phyloP scores from a whole-genome alignment of 1,140 invertebrate species.

The Eufriesea mexicana region DNA sequence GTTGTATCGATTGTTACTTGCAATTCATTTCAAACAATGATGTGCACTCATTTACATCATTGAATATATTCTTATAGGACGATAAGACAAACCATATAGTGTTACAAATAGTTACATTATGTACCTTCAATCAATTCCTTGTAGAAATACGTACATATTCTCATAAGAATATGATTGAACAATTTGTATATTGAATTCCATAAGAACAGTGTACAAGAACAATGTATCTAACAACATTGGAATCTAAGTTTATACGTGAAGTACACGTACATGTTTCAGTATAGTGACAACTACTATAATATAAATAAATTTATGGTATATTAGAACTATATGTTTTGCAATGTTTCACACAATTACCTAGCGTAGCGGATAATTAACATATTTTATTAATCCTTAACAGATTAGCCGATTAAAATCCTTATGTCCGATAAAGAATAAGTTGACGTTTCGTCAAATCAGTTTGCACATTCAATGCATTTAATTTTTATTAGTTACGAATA shows the following conservation, averaged over 20 bases:
- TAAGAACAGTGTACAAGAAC: slow-evolving; percentile 3
- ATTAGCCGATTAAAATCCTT: no score
- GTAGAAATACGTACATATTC: slow-evolving; percentile 25
- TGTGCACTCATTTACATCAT: slow-evolving; percentile 13
- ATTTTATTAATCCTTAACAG: background rate
- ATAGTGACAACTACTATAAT: slow-evolving; percentile 42
- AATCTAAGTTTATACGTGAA: slow-evolving; percentile 35
- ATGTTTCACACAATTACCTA: background rate
- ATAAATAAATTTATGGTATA: slow-evolving; percentile 61
- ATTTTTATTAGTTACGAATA: background rate
- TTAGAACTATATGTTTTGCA: background rate
- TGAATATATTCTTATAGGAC: slow-evolving; percentile 36
- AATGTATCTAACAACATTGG: slow-evolving; percentile 36
- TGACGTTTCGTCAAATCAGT: no score
- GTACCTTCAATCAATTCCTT: slow-evolving; percentile 46
- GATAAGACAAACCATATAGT: slow-evolving; percentile 14
- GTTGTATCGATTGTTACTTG: background rate
- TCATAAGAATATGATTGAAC: slow-evolving; percentile 21
- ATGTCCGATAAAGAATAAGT: no score
- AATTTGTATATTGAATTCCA: slow-evolving; percentile 54
- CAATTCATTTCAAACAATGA: slow-evolving; percentile 5
- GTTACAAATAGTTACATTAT: slow-evolving; percentile 5
- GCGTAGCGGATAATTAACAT: background rate
- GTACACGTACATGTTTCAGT: slow-evolving; percentile 49
- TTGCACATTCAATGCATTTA: no score